phyloP scores from a whole-genome alignment of 1,140 invertebrate species.

The Penaeus indicus region DNA sequence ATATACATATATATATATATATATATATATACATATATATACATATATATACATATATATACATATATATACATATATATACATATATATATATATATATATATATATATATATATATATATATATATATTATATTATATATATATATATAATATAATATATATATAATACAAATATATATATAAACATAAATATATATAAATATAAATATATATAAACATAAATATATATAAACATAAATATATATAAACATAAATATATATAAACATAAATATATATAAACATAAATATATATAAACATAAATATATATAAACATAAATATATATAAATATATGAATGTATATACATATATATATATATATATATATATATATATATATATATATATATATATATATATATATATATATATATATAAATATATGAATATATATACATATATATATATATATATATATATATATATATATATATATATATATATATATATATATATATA shows the following conservation, averaged over 20 bases:
- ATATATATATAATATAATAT: slow-evolving; percentile 4
- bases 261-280: no score
- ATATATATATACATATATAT: neutral
- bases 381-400: slow-evolving; percentile 40
- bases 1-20: no score
- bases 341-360: slow-evolving; percentile 38
- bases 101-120: slow-evolving; percentile 40
- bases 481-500: neutral
- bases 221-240: no score
- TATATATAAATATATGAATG: no score
- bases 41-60: neutral
- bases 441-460: neutral
- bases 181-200: no score
- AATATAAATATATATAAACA: no score
- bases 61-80: slow-evolving; percentile 35
- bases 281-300: no score
- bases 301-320: no score
- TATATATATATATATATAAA: slow-evolving; percentile 24
- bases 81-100: slow-evolving; percentile 37
- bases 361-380: slow-evolving; percentile 43
- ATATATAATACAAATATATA: no score
- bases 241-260: no score
- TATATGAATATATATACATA: neutral
- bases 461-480: slow-evolving; percentile 36
- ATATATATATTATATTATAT: slow-evolving; percentile 1